Percentiles rank a stretch among this genome's conserved stretches.
These are phyloP conservation scores for Melipona bicolor DNA, from an alignment of 2,888 invertebrate genomes.

Conservation along the genomic window DNA sequence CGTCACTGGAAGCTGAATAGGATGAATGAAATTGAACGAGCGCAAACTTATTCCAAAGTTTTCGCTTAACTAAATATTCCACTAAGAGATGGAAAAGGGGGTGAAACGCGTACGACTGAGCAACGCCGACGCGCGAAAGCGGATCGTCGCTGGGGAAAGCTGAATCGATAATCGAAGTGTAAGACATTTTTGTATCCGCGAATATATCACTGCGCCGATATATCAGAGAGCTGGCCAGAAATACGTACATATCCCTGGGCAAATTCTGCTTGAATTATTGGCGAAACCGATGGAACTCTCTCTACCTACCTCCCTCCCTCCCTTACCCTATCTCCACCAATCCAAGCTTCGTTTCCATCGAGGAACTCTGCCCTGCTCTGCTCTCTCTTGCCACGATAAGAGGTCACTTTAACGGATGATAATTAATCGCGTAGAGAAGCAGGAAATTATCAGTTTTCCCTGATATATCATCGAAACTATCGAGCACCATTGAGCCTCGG, in stretches of 20 bases:
- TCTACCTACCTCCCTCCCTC: neutral
- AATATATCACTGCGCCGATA: slow-evolving; percentile 50
- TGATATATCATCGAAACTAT: neutral
- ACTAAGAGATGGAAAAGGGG: neutral
- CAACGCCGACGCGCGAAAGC: neutral
- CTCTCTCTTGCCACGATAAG: neutral
- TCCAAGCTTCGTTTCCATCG: neutral
- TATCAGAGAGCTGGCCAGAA: slow-evolving; percentile 30
- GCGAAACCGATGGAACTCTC: slow-evolving; percentile 33
- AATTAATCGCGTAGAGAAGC: slow-evolving; percentile 20
- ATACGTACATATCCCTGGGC: slow-evolving; percentile 19
- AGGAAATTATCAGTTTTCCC: slow-evolving; percentile 10
- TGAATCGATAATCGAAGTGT: slow-evolving; percentile 45
- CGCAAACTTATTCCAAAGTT: too few species aligned
- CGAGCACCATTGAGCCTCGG: neutral
- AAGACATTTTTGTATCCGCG: slow-evolving; percentile 55
- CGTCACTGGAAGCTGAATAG: too few species aligned
- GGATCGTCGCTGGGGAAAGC: slow-evolving; percentile 47
- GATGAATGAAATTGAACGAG: too few species aligned
- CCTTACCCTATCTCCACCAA: neutral
- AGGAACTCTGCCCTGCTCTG: neutral
- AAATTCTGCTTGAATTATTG: slow-evolving; percentile 57
- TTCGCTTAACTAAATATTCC: too few species aligned
- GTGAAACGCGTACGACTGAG: neutral
- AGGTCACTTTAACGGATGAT: neutral